Percentiles rank a stretch among this genome's conserved stretches.
Evolutionary conservation across 2,797 vertebrate genomes (phyloP).

Genomic region (Cercopithecus hamlyni): DNA sequence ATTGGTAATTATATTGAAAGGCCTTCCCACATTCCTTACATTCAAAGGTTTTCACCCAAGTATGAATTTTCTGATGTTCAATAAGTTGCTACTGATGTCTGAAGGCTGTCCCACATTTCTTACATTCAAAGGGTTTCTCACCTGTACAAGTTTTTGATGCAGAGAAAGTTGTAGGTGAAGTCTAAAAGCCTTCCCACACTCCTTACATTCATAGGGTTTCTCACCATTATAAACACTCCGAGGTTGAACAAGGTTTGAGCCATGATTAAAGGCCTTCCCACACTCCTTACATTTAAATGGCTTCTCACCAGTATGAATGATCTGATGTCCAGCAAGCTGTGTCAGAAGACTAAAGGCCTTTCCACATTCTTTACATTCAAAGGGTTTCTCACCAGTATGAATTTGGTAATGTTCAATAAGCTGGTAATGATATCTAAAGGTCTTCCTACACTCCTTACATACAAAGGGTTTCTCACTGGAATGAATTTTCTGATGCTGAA

Average conservation of each 20-base stretch:
- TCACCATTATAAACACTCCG: constrained; percentile 8
- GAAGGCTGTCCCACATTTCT: constrained; percentile 16
- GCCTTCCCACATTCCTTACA: background rate
- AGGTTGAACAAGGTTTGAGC: background rate
- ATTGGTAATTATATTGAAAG: background rate
- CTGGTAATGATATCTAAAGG: background rate
- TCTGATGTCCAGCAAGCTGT: constrained; percentile 51
- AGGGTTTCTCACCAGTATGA: constrained; percentile 8
- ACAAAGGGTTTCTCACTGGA: background rate
- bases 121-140: background rate
- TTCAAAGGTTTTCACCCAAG: background rate
- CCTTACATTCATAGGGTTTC: background rate
- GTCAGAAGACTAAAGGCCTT: constrained; percentile 50
- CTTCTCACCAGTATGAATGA: constrained; percentile 19
- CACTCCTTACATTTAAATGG: constrained; percentile 13
- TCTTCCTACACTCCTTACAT: background rate
- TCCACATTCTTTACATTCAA: constrained; percentile 31
- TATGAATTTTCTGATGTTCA: constrained; percentile 25
- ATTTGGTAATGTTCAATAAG: background rate
- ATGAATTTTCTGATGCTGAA: constrained; percentile 45
- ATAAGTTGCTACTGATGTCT: background rate
- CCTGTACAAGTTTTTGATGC: background rate
- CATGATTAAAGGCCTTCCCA: background rate
- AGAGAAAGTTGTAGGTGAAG: background rate
- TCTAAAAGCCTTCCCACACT: constrained; percentile 1